phyloP scores from a whole-genome alignment of 2,113 vertebrate genomes.

The Neolamprologus hecqui region DNA sequence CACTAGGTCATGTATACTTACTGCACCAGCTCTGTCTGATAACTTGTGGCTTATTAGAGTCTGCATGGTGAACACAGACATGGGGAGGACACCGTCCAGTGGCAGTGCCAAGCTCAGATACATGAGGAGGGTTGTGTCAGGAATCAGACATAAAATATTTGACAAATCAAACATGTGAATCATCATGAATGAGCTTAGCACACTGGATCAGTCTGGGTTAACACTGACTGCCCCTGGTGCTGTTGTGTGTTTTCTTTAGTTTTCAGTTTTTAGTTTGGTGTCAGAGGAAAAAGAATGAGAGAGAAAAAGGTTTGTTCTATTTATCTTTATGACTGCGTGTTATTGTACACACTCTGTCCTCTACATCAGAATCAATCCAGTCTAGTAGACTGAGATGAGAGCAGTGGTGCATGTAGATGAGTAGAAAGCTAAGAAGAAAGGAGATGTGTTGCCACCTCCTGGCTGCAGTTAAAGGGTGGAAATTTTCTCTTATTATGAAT shows the following conservation, averaged over 20 bases:
- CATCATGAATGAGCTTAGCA: rapidly evolving
- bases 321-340: rapidly evolving
- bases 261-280: no score
- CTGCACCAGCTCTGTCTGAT: background rate
- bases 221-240: background rate
- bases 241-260: background rate
- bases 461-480: no score
- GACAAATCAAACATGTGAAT: background rate
- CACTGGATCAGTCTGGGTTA: background rate
- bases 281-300: rapidly evolving
- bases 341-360: no score
- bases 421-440: background rate
- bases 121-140: rapidly evolving
- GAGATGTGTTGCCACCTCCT: background rate
- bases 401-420: no score
- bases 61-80: background rate
- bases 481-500: no score
- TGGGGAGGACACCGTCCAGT: background rate
- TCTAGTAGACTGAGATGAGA: no score
- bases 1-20: background rate
- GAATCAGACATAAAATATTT: background rate
- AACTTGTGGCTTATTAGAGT: background rate
- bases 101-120: background rate
- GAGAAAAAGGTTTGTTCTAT: no score
- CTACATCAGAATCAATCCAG: no score